Evolutionary conservation across 2,113 vertebrate species (phyloP), one percentile per base, ranked within the genome.

Genomic region (Pomatorhinus ruficollis): DNA sequence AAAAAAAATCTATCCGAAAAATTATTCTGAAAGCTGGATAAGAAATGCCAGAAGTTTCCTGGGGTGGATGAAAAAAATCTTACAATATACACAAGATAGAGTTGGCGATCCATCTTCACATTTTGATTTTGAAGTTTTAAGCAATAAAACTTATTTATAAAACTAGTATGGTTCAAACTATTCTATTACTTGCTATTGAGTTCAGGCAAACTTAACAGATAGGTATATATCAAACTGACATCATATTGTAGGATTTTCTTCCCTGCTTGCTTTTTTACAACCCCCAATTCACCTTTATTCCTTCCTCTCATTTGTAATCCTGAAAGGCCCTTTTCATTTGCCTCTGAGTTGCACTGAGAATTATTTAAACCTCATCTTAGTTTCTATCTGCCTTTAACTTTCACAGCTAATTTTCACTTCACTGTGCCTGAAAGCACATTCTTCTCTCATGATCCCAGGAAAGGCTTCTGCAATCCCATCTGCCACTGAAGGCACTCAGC

Each of bases 61-160:
- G 42, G 14, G 5, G 12, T 52, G 39, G 23, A 35, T 5, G 6
- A 23, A 33, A 10, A 0, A 39, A 59, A 27, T 37, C 42, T 74
- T 71, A 57, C 9, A 60, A 20, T 21, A 71, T 37, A 83, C 37
- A 65, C 20, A 40, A 82, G 39, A 45, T 5, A 82, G 27, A 79
- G 24, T 28, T 78, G 64, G 54, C 40, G 53, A 94, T 92, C 61
- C 63, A 76, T 83, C 85, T 91, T 80, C 45, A 42, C 40, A 57
- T 69, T 54, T 53, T 69, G 20, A 14, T 90, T 90, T 88, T 65
- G 49, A 95, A 85, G 54, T 65, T 72, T 47, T 35, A 49, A 85
- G 71, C 70, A 90, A 76, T 86, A 90, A 79, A 95, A 76, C 35
- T 68, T 87, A 44, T 80, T 92, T 90, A 45, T 80, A 85, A 80